Base-by-base conservation (phyloP, 2,888 invertebrate species). In the Busseola fusca region DNA sequence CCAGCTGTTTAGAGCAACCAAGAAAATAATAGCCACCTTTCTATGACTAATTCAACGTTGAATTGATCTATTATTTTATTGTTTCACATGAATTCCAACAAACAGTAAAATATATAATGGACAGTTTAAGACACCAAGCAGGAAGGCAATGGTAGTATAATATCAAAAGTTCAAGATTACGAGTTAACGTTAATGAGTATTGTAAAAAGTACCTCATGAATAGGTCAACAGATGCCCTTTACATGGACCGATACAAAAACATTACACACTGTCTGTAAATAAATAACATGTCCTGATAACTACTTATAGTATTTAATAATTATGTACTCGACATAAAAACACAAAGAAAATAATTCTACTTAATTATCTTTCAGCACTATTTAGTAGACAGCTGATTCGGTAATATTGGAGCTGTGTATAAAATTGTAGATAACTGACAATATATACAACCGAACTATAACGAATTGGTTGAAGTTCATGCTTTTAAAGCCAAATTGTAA, bases 91-190 rank as follows among this genome's bases (percentile, higher is more conserved):
- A 57, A 58, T 50, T 42, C 16, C 56, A 52, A 64, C 21, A 27
- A 9, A 18, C 42, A n/a, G 30, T 58, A n/a, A 56, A 72, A 45
- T 0, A 30, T 60, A 34, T 34, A 57, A 54, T 64, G 59, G 30
- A 50, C 25, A 45, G 58, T 62, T 54, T 27, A 42, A 25, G 7
- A 45, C 37, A 65, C 42, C 56, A 69, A 79, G 45, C 62, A 74
- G 76, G 73, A 83, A 84, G 62, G 34, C 40, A 58, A 58, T 64
- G 54, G 64, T 57, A 60, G 58, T 59, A 59, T 50, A 56, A 40
- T 56, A 64, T 64, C 59, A 57, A 85, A 87, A 87, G 84, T 86
- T 85, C 84, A 88, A 86, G 83, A 84, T 79, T 74, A 84, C 69
- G 37, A 77, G 64, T 70, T 69, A 76, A 69, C 69, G 72, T 72